Evolutionary conservation across 92 coral and sea anemone species (phyloP).

Genomic region (Muricea muricata): DNA sequence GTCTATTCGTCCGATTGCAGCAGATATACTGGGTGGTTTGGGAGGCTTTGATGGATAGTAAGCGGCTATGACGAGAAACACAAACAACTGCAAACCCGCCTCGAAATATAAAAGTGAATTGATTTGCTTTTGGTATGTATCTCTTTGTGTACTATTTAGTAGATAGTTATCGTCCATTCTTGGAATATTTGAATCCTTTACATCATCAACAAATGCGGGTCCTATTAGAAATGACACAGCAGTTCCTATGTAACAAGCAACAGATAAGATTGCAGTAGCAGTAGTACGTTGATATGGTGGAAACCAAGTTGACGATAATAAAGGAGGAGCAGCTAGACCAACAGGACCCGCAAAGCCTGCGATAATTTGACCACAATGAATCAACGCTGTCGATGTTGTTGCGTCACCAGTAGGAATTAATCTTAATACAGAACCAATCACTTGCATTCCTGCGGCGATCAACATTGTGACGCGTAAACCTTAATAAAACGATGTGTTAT

Average conservation of each 20-base stretch:
- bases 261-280: slow-evolving; percentile 91
- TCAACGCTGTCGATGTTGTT: slow-evolving; percentile 68
- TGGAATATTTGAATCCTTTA: slow-evolving; percentile 77
- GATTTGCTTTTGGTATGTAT: too few species aligned
- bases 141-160: background rate
- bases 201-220: too few species aligned
- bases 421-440: slow-evolving; percentile 78
- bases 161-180: slow-evolving; percentile 7
- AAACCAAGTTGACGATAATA: too few species aligned
- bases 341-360: slow-evolving; percentile 76
- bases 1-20: too few species aligned
- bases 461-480: slow-evolving; percentile 87
- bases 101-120: too few species aligned
- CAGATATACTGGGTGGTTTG: too few species aligned
- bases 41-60: too few species aligned
- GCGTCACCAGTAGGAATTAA: slow-evolving; percentile 55
- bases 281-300: too few species aligned
- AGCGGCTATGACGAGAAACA: too few species aligned
- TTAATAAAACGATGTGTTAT: background rate
- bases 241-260: slow-evolving; percentile 85
- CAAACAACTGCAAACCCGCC: too few species aligned
- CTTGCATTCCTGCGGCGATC: slow-evolving; percentile 75
- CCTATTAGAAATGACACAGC: too few species aligned
- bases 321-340: slow-evolving; percentile 85
- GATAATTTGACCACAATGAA: too few species aligned